These are phyloP conservation scores for Phaethon lepturus DNA, from an alignment of 2,113 vertebrate genomes.

Conservation along the genomic window DNA sequence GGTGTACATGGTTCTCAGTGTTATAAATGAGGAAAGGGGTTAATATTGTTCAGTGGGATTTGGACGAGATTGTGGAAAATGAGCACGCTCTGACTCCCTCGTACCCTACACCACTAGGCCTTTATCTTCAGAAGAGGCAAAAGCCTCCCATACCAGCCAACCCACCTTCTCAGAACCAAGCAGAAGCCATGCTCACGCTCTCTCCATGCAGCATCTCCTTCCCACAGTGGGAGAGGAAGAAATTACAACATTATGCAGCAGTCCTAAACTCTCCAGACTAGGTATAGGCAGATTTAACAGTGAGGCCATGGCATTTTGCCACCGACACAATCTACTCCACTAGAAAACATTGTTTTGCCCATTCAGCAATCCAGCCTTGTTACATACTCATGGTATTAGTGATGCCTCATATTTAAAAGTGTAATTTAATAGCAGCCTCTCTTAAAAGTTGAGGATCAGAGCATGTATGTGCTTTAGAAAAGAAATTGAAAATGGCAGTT, in stretches of 20 bases:
- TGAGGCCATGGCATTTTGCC: background rate
- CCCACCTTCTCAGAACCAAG: background rate
- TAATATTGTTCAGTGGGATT: background rate
- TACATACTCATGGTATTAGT: background rate
- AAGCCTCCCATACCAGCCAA: background rate
- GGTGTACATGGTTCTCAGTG: background rate
- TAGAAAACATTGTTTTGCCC: background rate
- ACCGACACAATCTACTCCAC: background rate
- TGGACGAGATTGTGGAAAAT: background rate
- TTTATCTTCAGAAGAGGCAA: background rate
- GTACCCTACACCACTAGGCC: background rate
- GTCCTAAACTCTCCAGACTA: background rate
- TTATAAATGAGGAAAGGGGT: background rate
- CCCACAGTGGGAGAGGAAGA: background rate
- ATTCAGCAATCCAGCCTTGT: background rate
- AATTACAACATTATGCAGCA: background rate
- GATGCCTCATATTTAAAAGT: background rate
- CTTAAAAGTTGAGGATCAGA: background rate
- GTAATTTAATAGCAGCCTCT: background rate
- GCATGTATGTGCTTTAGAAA: background rate
- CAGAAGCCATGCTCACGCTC: background rate
- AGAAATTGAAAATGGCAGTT: background rate
- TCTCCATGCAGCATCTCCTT: background rate
- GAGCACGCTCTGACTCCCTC: fast-evolving
- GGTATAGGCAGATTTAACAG: background rate